phyloP scores from a whole-genome alignment of 2,888 invertebrate genomes.

The Hipparchia semele region DNA sequence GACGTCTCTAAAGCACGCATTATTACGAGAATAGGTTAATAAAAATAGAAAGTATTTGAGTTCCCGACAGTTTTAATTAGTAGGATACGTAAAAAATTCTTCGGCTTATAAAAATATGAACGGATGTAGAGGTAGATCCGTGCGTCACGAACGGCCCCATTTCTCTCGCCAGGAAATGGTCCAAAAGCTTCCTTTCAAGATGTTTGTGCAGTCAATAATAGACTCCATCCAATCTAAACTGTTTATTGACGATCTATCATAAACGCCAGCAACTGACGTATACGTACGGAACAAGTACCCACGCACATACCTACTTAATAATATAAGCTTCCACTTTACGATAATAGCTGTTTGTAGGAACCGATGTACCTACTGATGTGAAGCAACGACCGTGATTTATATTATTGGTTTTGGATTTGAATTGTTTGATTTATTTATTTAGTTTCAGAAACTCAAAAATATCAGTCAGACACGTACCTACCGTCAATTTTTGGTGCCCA shows the following conservation, averaged over 20 bases:
- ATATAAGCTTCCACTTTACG: slow-evolving; percentile 28
- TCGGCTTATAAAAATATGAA: slow-evolving; percentile 59
- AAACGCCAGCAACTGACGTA: slow-evolving; percentile 46
- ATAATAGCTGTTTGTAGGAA: slow-evolving; percentile 25
- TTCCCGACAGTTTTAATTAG: slow-evolving; percentile 45
- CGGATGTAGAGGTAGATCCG: slow-evolving; percentile 73
- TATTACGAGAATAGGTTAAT: slow-evolving; percentile 3
- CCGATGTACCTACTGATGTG: slow-evolving; percentile 2
- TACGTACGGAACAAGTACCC: slow-evolving; percentile 22
- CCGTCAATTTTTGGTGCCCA: too few species aligned
- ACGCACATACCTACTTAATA: slow-evolving; percentile 4
- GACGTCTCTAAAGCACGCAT: background rate
- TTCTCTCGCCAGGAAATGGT: slow-evolving; percentile 76
- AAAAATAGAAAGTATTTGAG: slow-evolving; percentile 30
- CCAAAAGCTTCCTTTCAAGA: slow-evolving; percentile 73
- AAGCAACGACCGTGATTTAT: slow-evolving; percentile 4
- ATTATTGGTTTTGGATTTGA: too few species aligned
- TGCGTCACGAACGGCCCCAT: slow-evolving; percentile 75
- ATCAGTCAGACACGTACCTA: too few species aligned
- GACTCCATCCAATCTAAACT: slow-evolving; percentile 58
- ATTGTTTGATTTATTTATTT: background rate
- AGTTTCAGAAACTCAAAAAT: too few species aligned
- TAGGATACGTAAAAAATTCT: slow-evolving; percentile 54
- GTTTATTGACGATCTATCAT: slow-evolving; percentile 56
- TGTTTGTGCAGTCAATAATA: slow-evolving; percentile 79